Base-by-base conservation (phyloP, 2,113 vertebrate species). In the Pygathrix nemaeus region DNA sequence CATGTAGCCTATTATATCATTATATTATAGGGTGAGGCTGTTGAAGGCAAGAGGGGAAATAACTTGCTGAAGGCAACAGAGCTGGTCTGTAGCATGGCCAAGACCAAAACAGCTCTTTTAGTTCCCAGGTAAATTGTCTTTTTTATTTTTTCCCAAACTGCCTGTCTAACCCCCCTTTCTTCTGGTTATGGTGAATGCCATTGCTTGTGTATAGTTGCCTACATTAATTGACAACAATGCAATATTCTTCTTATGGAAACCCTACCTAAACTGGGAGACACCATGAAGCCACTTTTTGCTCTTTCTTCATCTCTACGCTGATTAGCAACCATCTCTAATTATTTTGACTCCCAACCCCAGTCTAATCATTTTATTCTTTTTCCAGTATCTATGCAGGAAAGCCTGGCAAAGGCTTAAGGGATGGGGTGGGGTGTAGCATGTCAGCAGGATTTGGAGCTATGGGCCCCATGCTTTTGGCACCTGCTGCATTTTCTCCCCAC, bases 401-500 rank as follows among this genome's bases (percentile, higher is more conserved):
- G 45, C 9, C 45, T 45, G 21, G 9, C 38, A 82, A 85, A 66
- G 50, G 2, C 13, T 72, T n/a, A 59, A 12, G 25, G 48, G 8
- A 6, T 92, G 90, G 91, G 52, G 25, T 78, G 92, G 40, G 43
- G 30, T 5, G 20, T 80, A 95, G 79, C 50, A 83, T 52, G 79
- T 97, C 5, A 87, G 89, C 0, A 3, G 50, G 40, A 97, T 98
- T 97, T 94, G 91, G 93, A 93, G 82, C 85, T 92, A 20, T 40
- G 57, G 5, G 92, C 83, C 48, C 76, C 35, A 45, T 97, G 90
- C 35, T 97, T 70, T 91, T 95, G 81, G 88, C 82, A 98, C 94
- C 97, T 12, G 78, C 92, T 97, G 96, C 83, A 94, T 97, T 98
- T 98, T 97, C 98, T 2, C 83, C 95, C 3, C 8, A 81, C 93